A percentile compares a stretch with the other conserved stretches of the same genome.
Conservation (phyloP, 1,140 invertebrate genomes). For the Chymomyza costata region DNA sequence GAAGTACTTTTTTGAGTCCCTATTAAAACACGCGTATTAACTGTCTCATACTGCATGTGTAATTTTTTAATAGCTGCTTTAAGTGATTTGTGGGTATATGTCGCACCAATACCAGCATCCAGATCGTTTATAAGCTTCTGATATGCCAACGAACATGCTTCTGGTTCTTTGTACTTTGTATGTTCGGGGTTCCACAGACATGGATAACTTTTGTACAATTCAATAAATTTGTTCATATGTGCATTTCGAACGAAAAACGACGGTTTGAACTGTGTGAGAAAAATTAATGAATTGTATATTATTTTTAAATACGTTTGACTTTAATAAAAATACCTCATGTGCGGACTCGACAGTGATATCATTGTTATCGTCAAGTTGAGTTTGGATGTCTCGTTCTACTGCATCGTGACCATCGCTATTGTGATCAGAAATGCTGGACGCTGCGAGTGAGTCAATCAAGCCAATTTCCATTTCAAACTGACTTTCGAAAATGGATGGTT, state of each 20-base stretch:
- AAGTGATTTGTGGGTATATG: slow-evolving; percentile 30
- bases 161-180: slow-evolving; percentile 34
- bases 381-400: no score
- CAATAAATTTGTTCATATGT: slow-evolving; percentile 42
- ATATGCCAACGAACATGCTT: slow-evolving; percentile 29
- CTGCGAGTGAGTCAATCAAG: no score
- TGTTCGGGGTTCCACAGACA: slow-evolving; percentile 40
- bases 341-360: background rate
- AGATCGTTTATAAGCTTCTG: slow-evolving; percentile 29
- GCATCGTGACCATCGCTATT: no score
- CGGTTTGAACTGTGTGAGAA: slow-evolving; percentile 45
- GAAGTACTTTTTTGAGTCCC: slow-evolving; percentile 36
- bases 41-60: slow-evolving; percentile 36
- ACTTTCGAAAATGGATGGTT: no score
- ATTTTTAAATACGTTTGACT: background rate
- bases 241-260: slow-evolving; percentile 48
- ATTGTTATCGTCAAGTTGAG: background rate
- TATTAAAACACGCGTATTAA: slow-evolving; percentile 29
- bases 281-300: background rate
- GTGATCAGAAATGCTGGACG: no score
- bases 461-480: no score
- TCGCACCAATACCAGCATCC: slow-evolving; percentile 12
- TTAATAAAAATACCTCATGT: slow-evolving; percentile 31
- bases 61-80: slow-evolving; percentile 43
- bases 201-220: slow-evolving; percentile 41